Evolutionary conservation across 2,797 vertebrate species (phyloP), one percentile per base, ranked within the genome.

Genomic region (Helostoma temminkii): DNA sequence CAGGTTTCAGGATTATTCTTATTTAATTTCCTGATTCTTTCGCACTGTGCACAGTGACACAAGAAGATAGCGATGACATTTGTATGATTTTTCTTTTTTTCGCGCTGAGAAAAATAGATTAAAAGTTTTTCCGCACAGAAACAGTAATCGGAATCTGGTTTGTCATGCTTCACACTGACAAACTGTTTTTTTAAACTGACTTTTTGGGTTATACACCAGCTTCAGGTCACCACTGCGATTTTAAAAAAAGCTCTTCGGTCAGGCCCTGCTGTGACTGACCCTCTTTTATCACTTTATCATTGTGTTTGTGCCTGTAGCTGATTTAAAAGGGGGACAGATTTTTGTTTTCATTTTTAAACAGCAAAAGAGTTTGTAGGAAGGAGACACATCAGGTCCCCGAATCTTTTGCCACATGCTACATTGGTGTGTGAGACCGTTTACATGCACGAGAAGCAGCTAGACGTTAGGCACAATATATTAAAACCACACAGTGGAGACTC

Each of bases 231-330:
- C 0, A 0, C 1, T 34, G 47, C n/a, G 11, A 25, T 41, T 48
- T 70, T 3, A 19, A 49, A 64, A n/a, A 52, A 6, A 57, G 67
- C 59, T 84, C 77, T 77, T 55, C 66, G 30, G 43, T 66, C 63
- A 74, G 59, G 60, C 30, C 18, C 50, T 21, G 10, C 53, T 57
- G 61, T 67, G 74, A 69, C 47, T 36, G 39, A 69, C 47, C 24
- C 62, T 81, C 18, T 53, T 46, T 53, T 25, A 30, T 53, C 28
- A 28, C 37, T 58, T 80, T 26, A 70, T 66, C 43, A 22, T 15
- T 10, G 21, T 24, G 55, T 56, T 56, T 66, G 61, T 3, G 22
- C 45, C 24, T 43, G 56, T n/a, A 48, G 61, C 47, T 24, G 53
- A 58, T 77, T 71, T 55, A 55, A 16, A 71, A 15, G 6, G 1